Percentiles rank a stretch among this genome's conserved stretches.
These are phyloP conservation scores for Elachura formosa DNA, from an alignment of 2,113 vertebrate genomes.

Conservation along the genomic window DNA sequence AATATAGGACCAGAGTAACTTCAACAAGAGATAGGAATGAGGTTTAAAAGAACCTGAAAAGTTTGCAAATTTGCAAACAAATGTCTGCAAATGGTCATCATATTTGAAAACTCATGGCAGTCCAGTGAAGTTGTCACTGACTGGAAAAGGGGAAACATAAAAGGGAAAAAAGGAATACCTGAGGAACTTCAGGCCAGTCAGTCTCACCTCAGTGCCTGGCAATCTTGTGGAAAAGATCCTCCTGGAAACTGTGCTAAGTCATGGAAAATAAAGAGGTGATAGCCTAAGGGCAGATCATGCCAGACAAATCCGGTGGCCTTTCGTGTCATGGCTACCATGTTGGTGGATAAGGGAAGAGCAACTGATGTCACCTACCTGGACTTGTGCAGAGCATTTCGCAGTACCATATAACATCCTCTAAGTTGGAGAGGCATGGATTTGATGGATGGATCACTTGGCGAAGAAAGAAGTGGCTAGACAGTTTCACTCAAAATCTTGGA, in stretches of 20 bases:
- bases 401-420: not conserved
- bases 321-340: not conserved
- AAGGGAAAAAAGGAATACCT: not conserved
- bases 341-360: not conserved
- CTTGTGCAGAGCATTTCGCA: not conserved
- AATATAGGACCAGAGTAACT: not conserved
- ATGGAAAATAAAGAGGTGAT: not conserved
- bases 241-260: not conserved
- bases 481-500: not conserved
- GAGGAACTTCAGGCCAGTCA: not conserved
- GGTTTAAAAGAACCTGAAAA: not conserved
- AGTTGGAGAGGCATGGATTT: not conserved
- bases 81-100: not conserved
- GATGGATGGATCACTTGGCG: not conserved
- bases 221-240: not conserved
- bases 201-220: not conserved
- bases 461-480: not conserved
- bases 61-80: not conserved
- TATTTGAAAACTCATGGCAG: not conserved
- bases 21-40: not conserved
- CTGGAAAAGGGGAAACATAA: not conserved
- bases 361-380: not conserved
- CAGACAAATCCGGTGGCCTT: not conserved
- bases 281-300: not conserved
- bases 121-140: not conserved